These are phyloP conservation scores for Lordiphosa andalusiaca DNA, from an alignment of 2,888 invertebrate species.

Conservation along the genomic window DNA sequence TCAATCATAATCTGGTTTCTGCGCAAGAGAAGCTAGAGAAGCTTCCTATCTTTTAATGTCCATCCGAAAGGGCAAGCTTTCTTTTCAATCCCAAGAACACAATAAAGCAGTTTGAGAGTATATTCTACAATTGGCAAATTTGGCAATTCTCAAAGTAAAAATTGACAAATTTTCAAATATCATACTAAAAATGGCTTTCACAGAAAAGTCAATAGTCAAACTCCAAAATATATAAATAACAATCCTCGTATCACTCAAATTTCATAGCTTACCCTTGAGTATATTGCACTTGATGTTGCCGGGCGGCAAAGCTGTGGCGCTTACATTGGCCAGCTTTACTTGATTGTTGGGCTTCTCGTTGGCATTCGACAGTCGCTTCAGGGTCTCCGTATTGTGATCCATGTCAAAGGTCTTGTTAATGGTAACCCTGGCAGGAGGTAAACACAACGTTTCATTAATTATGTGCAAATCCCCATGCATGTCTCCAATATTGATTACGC, in stretches of 20 bases:
- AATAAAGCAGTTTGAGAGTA: no score
- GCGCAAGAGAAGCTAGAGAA: no score
- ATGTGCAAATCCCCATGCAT: neutral
- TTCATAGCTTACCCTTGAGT: constrained; percentile 86
- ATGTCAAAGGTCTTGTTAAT: constrained; percentile 80
- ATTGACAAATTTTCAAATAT: no score
- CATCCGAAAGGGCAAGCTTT: no score
- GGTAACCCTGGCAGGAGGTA: constrained; percentile 76
- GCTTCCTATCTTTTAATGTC: no score
- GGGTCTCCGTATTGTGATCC: constrained; percentile 84
- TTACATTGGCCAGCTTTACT: constrained; percentile 84
- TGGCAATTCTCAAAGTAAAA: no score
- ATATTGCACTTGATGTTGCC: constrained; percentile 97
- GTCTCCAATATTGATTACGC: constrained; percentile 50
- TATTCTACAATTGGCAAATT: no score
- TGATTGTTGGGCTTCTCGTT: constrained; percentile 86
- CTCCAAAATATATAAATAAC: no score
- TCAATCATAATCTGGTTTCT: no score
- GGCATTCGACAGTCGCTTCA: constrained; percentile 84
- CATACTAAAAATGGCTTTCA: no score
- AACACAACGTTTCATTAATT: constrained; percentile 9
- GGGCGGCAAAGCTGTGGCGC: constrained; percentile 87
- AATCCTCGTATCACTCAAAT: neutral
- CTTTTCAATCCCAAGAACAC: no score
- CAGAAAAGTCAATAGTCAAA: no score